These are phyloP conservation scores for Sminthurides aquaticus DNA, from an alignment of 2,888 invertebrate species.

Conservation along the genomic window DNA sequence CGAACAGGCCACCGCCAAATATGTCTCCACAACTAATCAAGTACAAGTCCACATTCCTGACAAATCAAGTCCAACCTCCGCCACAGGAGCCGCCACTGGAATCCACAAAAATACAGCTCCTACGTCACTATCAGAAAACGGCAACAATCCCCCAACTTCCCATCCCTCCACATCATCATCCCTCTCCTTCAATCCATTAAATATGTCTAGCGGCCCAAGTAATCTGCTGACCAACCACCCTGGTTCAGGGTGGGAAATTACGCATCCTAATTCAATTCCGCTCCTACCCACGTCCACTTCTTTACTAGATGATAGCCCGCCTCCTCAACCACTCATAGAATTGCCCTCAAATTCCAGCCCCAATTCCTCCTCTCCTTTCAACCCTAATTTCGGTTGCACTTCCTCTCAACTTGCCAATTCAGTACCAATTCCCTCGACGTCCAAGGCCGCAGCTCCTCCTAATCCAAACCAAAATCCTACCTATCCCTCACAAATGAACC, in stretches of 20 bases:
- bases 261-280: not conserved
- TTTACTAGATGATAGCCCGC: not conserved
- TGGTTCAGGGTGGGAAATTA: not conserved
- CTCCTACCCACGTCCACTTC: not conserved
- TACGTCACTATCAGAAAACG: not conserved
- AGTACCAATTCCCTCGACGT: not conserved
- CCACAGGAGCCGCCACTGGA: not conserved
- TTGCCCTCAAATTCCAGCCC: not conserved
- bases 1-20: conserved; percentile 31
- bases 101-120: not conserved
- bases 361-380: not conserved
- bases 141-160: not conserved
- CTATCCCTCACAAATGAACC: not conserved
- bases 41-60: conserved; percentile 39
- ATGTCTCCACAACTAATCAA: conserved; percentile 32
- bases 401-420: not conserved
- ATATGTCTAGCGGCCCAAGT: not conserved
- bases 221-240: not conserved
- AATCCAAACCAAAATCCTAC: not conserved
- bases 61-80: conserved; percentile 6
- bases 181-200: not conserved
- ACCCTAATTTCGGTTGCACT: not conserved
- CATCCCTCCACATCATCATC: not conserved
- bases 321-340: too few relatives aligned
- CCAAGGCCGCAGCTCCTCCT: not conserved